Evolutionary conservation across 2,888 invertebrate genomes (phyloP), one percentile per base, ranked within the genome.

Genomic region (Drosophila antonietae): DNA sequence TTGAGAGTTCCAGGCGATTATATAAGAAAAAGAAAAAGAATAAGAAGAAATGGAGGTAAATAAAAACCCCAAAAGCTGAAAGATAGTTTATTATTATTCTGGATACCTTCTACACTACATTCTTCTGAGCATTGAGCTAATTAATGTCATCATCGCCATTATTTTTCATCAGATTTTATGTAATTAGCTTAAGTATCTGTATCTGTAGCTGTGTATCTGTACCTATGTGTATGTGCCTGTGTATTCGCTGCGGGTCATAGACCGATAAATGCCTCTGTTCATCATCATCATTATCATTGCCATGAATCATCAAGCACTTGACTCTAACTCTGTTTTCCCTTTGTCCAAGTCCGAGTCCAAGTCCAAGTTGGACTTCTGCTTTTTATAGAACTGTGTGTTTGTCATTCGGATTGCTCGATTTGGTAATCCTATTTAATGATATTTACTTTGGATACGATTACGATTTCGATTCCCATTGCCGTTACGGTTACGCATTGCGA

Each of bases 341-440:
- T 33, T 58, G 41, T 56, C 63, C 57, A 67, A 56, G 65, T 56
- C 47, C 57, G 44, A 65, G 58, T 46, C 52, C 46, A 44, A 43
- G 12, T 63, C 70, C 41, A 65, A 55, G 46, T 37, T 39, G 41
- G 28, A 15, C 37, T 35, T 58, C 35, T 33, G 41, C 57, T 66
- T 73, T 79, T 82, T 82, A 73, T 83, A 72, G 73, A 41, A 62
- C 56, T 72, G 59, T 63, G 60, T 74, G 49, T 68, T 75, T 69
- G 79, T 79, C 80, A 78, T 79, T 75, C 56, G 71, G 28, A 56
- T 53, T 23, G 62, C 69, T 84, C 64, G 70, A 75, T 88, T 84
- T 88, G 87, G 87, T 86, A 84, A 84, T 83, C 87, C 81, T 76
- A 83, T 88, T 86, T 71, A 81, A 80, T 88, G 87, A 80, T 86